Evolutionary conservation across 1,140 invertebrate species (phyloP), one percentile per base, ranked within the genome.

Genomic region (Choristoneura fumiferana): DNA sequence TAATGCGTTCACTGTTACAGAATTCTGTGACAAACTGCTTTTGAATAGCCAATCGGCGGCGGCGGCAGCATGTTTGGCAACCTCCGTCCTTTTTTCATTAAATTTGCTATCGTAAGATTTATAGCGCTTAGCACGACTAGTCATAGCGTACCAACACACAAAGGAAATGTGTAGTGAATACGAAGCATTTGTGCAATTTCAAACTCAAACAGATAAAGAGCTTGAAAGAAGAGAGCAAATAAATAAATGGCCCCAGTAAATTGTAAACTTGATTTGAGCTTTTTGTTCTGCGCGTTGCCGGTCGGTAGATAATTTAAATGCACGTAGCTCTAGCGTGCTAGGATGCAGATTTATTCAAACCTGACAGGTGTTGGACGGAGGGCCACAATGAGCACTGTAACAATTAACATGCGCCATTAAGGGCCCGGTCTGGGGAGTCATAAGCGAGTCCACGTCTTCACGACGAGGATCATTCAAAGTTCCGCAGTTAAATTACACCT

Each of bases 1-100:
- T 70, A 73, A 73, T 70, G 71, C 65, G 65, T 73, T 66, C 29
- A 17, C 55, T 58, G 57, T 34, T 58, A n/a, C 14, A 38, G 57
- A 36, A 52, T 43, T 62, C 36, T 36, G 63, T 70, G 65, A 70
- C 67, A 73, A 73, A 70, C 68, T 66, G 62, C 58, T 62, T 54
- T 33, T 36, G 45, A 68, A 58, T 64, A 65, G 58, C 58, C 52
- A 52, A 60, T 65, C 52, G 37, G 37, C 54, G 54, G 70, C 52
- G 37, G 37, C 54, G 54, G 70, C 67, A 69, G 67, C 17, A 49
- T 49, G 43, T 49, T 49, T 49, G 43, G 18, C 43, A 18, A 49
- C 17, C 43, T 29, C 18, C 22, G 17, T n/a, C n/a, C 5, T 49
- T 29, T 18, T 29, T 49, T 17, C n/a, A 8, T 49, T 22, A 49